Conservation (phyloP, 2,113 vertebrate species). For the Oryzias curvinotus region DNA sequence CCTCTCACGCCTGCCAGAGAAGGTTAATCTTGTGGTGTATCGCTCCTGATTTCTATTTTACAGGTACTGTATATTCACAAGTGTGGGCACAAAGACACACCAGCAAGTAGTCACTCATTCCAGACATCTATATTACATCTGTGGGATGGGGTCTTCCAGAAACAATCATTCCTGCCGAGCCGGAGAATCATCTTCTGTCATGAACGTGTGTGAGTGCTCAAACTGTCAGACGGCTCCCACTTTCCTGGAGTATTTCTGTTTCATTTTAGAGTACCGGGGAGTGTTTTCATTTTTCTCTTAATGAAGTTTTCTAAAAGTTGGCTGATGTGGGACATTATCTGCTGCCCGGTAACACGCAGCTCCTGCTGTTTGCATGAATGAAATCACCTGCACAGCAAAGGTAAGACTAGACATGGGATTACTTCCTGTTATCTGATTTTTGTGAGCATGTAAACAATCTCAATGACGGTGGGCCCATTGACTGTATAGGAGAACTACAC, state of each 20-base stretch:
- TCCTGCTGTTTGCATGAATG: too few species aligned
- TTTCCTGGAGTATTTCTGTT: slow-evolving; percentile 74
- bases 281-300: slow-evolving; percentile 79
- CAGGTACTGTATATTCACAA: slow-evolving; percentile 65
- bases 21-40: slow-evolving; percentile 33
- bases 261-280: slow-evolving; percentile 73
- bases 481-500: too few species aligned
- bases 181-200: slow-evolving; percentile 70
- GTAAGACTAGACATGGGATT: too few species aligned
- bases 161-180: slow-evolving; percentile 69
- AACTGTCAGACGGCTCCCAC: slow-evolving; percentile 76
- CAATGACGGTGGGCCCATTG: too few species aligned
- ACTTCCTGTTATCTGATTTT: too few species aligned
- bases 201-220: slow-evolving; percentile 75
- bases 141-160: slow-evolving; percentile 69
- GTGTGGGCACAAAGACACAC: slow-evolving; percentile 59
- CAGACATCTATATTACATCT: slow-evolving; percentile 76
- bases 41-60: slow-evolving; percentile 33
- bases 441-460: too few species aligned
- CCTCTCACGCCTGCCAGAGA: slow-evolving; percentile 38
- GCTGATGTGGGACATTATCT: slow-evolving; percentile 68
- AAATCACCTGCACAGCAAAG: too few species aligned
- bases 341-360: slow-evolving; percentile 28
- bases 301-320: slow-evolving; percentile 80
- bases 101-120: slow-evolving; percentile 74